Evolutionary conservation across 1,140 invertebrate species (phyloP), one percentile per base, ranked within the genome.

Genomic region (Camponotus vicinus): DNA sequence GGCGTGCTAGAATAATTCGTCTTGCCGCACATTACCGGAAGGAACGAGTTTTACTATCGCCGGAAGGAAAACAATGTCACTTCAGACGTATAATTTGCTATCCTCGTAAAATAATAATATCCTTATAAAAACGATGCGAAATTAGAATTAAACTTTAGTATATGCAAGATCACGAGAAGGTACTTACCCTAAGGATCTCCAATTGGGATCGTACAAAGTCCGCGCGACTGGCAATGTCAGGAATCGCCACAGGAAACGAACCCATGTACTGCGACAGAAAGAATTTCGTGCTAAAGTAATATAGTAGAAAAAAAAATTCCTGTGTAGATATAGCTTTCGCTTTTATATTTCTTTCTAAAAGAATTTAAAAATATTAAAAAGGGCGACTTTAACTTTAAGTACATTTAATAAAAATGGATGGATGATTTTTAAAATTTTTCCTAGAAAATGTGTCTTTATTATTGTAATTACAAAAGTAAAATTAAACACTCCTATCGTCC

Each of bases 231-330:
- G 96, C 94, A 93, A 96, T 96, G 92, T 97, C 96, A 89, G 96
- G 95, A 92, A 96, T 96, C 90, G 95, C 95, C 92, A 97, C 97
- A 92, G 96, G 96, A 95, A 97, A 97, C 89, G 97, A 97, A 90
- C 97, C 97, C 96, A 97, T 97, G 93, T 97, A 97, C 97, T 97
- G 96, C 59, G 96, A 90, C 91, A 94, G 92, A 92, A 93, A 92
- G 87, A 89, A 86, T 27, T 77, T 45, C 21, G 82, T 85, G 63
- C 78, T 85, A 78, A 49, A 82, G 21, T 71, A 37, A 82, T 21
- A 40, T 18, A 45, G 34, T 21, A 69, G 45, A 27, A 67, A 69
- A 52, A 69, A 52, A 32, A 55, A 52, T 55, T 13, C 8, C 27
- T n/a, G n/a, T 15, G 4, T 52, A 52, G 13, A 3, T n/a, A 5